phyloP scores from a whole-genome alignment of 2,113 vertebrate species.

The Pygoscelis adeliae region DNA sequence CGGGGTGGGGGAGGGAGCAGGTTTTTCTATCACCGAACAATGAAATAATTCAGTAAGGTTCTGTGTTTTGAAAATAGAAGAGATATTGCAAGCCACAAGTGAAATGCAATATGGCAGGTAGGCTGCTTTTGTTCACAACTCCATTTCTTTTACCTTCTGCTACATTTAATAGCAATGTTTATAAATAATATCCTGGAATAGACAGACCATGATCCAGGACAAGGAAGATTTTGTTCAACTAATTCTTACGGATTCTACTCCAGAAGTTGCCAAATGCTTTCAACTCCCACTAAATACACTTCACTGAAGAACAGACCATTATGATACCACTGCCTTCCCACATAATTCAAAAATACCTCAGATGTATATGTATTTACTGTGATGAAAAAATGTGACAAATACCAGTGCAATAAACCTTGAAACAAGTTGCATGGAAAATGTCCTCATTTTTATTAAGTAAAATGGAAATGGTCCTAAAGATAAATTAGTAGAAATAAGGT shows the following conservation, averaged over 20 bases:
- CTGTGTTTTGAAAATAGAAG: neutral
- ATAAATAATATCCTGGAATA: neutral
- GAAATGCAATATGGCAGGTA: neutral
- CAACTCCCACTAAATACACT: neutral
- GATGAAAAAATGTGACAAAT: neutral
- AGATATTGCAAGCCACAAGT: neutral
- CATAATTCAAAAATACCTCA: neutral
- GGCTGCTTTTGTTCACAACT: neutral
- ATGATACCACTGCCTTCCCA: neutral
- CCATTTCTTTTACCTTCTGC: neutral
- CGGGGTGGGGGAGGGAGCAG: neutral
- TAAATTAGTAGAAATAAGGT: neutral
- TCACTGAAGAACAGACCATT: neutral
- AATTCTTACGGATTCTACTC: neutral
- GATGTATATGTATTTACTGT: neutral
- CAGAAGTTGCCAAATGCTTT: neutral
- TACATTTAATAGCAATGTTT: neutral
- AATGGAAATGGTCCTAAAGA: neutral
- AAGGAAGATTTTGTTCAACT: neutral
- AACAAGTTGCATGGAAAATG: neutral
- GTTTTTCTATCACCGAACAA: neutral
- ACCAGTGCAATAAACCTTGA: neutral
- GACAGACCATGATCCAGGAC: neutral
- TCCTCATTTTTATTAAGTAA: neutral
- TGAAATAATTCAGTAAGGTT: neutral